A percentile compares a stretch with the other conserved stretches of the same genome.
Conservation (phyloP, 2,888 invertebrate species). For the Digitonthophagus gazella region DNA sequence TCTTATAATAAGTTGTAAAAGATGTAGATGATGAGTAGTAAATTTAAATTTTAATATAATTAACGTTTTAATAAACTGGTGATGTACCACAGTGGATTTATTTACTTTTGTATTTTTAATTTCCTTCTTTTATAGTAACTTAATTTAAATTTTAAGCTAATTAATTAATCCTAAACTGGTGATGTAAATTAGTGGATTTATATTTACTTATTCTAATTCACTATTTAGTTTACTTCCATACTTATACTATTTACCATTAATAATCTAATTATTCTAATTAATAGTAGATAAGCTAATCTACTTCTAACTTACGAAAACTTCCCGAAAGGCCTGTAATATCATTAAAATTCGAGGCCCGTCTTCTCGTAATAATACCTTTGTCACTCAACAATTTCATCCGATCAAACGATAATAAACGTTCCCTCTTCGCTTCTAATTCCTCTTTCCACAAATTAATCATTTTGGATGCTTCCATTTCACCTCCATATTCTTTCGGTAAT, state of each 20-base stretch:
- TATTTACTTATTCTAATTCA: no score
- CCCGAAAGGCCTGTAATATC: slow-evolving; percentile 50
- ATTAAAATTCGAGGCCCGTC: slow-evolving; percentile 47
- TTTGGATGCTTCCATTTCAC: slow-evolving; percentile 64
- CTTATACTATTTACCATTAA: not conserved
- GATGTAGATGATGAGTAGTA: no score
- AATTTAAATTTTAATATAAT: no score
- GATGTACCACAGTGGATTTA: no score
- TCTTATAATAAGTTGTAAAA: no score
- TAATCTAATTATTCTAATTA: not conserved
- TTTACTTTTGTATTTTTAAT: no score
- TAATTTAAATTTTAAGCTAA: no score
- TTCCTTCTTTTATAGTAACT: no score
- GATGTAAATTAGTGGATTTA: not conserved
- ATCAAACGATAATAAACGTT: slow-evolving; percentile 60
- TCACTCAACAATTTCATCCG: slow-evolving; percentile 65
- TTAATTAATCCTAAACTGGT: not conserved
- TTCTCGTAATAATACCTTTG: slow-evolving; percentile 55
- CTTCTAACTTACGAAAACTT: slow-evolving; percentile 69
- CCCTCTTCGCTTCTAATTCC: slow-evolving; percentile 60
- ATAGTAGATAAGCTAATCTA: slow-evolving; percentile 50
- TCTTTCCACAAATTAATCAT: slow-evolving; percentile 70
- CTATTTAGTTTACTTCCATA: not conserved
- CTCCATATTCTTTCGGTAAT: slow-evolving; percentile 72
- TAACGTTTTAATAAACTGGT: no score